Conservation (phyloP, 2,888 invertebrate species). For the Syrphus vitripennis region DNA sequence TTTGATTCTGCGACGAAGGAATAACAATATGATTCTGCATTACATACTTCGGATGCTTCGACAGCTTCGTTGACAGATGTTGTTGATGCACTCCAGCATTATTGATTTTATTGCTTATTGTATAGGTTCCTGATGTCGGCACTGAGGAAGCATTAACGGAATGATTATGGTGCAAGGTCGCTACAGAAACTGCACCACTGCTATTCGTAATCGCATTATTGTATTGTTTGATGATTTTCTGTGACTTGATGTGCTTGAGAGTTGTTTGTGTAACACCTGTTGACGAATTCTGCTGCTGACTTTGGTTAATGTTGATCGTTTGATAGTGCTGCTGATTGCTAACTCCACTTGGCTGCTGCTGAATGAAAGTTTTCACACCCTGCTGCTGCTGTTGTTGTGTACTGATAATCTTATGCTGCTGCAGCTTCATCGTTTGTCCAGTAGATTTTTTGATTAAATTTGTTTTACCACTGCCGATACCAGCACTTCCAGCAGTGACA, state of each 20-base stretch:
- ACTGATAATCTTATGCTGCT: conserved; percentile 73
- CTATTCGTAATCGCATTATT: conserved; percentile 75
- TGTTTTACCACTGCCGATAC: conserved; percentile 72
- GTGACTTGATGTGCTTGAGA: conserved; percentile 72
- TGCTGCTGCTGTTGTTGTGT: conserved; percentile 74
- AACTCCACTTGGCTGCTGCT: conserved; percentile 72
- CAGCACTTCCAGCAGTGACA: conserved; percentile 37
- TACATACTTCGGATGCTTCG: conserved; percentile 76
- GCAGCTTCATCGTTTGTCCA: conserved; percentile 72
- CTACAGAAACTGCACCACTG: conserved; percentile 74
- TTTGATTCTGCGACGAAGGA: conserved; percentile 75
- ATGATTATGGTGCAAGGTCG: conserved; percentile 73
- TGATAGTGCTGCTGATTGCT: conserved; percentile 72
- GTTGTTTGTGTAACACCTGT: conserved; percentile 51
- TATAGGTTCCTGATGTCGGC: conserved; percentile 72
- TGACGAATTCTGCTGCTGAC: conserved; percentile 50
- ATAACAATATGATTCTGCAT: conserved; percentile 76
- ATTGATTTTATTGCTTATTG: conserved; percentile 74
- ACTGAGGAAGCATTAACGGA: conserved; percentile 50
- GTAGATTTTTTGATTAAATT: conserved; percentile 76
- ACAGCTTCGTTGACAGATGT: conserved; percentile 74
- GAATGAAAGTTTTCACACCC: conserved; percentile 73
- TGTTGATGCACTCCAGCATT: conserved; percentile 72
- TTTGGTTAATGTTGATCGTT: conserved; percentile 72
- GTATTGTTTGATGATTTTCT: conserved; percentile 79